Evolutionary conservation across 1,140 invertebrate species (phyloP).

Genomic region (Protaetia brevitarsis): DNA sequence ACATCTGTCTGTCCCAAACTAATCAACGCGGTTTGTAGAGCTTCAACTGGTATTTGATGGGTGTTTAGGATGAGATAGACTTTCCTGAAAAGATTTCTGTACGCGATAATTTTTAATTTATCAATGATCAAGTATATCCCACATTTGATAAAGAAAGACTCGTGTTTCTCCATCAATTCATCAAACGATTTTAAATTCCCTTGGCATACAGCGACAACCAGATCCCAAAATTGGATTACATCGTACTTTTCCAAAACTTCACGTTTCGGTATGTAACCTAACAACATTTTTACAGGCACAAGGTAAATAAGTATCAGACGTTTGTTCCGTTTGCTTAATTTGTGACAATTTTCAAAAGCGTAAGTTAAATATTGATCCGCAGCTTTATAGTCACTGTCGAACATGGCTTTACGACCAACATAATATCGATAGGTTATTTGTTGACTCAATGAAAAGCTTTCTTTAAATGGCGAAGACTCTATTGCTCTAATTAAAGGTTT

Average conservation of each 20-base stretch:
- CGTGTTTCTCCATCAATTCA: conserved; percentile 79
- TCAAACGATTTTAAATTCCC: conserved; percentile 87
- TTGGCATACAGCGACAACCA: conserved; percentile 81
- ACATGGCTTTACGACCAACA: conserved; percentile 96
- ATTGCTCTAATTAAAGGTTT: conserved; percentile 96
- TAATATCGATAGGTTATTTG: conserved; percentile 97
- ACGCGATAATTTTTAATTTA: conserved; percentile 92
- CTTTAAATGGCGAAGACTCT: conserved; percentile 85
- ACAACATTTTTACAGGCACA: conserved; percentile 94
- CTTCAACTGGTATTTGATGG: conserved; percentile 86
- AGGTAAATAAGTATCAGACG: conserved; percentile 92
- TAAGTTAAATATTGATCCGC: conserved; percentile 90
- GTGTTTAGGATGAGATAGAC: conserved; percentile 83
- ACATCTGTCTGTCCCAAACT: conserved; percentile 80
- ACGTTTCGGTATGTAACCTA: conserved; percentile 86
- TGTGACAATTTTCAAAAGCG: conserved; percentile 90
- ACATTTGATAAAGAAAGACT: conserved; percentile 89
- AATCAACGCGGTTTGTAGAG: conserved; percentile 77
- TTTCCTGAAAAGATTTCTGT: conserved; percentile 95
- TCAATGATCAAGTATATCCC: conserved; percentile 97
- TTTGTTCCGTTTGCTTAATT: conserved; percentile 82
- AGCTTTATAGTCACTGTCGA: conserved; percentile 91
- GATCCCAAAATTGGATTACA: conserved; percentile 83
- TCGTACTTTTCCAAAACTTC: conserved; percentile 84
- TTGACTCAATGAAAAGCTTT: conserved; percentile 80